Percentiles rank a stretch among this genome's conserved stretches.
Evolutionary conservation across 2,888 invertebrate species (phyloP).

Genomic region (Eudemis profundana): DNA sequence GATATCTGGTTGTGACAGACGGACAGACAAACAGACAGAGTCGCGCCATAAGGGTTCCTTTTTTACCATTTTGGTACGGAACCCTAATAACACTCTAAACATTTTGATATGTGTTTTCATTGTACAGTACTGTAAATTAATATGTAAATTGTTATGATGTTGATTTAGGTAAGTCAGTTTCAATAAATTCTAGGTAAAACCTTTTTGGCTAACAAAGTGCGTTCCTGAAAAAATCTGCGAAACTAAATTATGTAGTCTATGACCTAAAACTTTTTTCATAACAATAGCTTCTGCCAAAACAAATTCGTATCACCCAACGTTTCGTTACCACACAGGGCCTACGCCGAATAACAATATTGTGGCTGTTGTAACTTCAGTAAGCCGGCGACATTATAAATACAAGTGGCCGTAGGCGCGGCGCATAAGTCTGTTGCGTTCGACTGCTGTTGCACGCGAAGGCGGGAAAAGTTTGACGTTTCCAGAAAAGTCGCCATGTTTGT

Average conservation of each 20-base stretch:
- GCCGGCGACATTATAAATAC: conserved; percentile 81
- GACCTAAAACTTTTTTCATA: conserved; percentile 36
- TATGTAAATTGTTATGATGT: too few species aligned
- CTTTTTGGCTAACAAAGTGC: background rate
- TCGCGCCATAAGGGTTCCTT: too few species aligned
- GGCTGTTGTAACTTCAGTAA: conserved; percentile 67
- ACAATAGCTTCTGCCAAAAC: conserved; percentile 47
- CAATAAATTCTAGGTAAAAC: too few species aligned
- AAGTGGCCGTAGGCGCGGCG: conserved; percentile 64
- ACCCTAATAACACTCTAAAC: too few species aligned
- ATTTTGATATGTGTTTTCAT: too few species aligned
- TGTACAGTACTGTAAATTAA: too few species aligned
- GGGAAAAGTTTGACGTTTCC: conserved; percentile 75
- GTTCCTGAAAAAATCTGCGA: conserved; percentile 5
- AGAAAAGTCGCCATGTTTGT: conserved; percentile 70
- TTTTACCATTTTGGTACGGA: too few species aligned
- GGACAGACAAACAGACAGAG: too few species aligned
- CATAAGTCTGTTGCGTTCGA: conserved; percentile 69
- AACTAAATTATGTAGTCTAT: conserved; percentile 24
- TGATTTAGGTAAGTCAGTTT: too few species aligned
- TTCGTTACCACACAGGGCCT: conserved; percentile 72
- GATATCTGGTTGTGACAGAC: too few species aligned
- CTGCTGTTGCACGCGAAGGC: conserved; percentile 66
- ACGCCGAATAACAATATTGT: conserved; percentile 76
- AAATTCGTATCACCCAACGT: conserved; percentile 61